phyloP scores from a whole-genome alignment of 2,113 vertebrate species.

The Eretmochelys imbricata region DNA sequence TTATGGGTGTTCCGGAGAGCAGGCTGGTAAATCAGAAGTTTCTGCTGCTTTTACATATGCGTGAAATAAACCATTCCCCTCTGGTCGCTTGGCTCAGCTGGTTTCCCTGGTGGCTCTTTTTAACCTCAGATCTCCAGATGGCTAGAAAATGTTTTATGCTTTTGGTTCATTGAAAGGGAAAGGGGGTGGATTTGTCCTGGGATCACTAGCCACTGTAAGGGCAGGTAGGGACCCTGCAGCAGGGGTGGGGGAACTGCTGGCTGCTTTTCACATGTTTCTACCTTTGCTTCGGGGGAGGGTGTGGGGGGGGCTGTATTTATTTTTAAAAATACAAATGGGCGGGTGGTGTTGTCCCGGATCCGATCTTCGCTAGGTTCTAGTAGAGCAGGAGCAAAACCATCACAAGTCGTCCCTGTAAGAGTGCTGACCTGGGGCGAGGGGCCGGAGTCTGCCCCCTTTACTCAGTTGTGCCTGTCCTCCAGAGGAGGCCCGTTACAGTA shows the following conservation, averaged over 20 bases:
- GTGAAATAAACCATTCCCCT: neutral
- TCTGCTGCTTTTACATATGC: neutral
- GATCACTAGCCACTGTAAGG: neutral
- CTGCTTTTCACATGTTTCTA: neutral
- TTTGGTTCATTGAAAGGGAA: neutral
- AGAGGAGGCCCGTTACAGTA: too few relatives aligned
- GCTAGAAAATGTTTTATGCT: too few relatives aligned
- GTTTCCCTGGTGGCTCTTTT: neutral
- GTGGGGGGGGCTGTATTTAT: neutral
- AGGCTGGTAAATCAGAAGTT: neutral
- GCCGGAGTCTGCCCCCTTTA: neutral
- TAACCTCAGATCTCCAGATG: neutral
- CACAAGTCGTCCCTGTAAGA: neutral
- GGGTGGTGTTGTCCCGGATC: neutral
- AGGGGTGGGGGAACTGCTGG: neutral
- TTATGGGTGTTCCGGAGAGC: too few relatives aligned
- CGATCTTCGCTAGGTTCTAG: neutral
- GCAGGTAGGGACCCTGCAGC: neutral
- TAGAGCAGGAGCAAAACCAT: too few relatives aligned
- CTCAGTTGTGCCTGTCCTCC: neutral
- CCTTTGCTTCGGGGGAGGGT: too few relatives aligned
- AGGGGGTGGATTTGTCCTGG: neutral
- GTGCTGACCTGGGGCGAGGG: neutral
- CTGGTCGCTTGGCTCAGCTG: neutral
- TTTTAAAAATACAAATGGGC: too few relatives aligned